Conservation (phyloP, 2,888 invertebrate genomes). For the Sminthurides aquaticus region DNA sequence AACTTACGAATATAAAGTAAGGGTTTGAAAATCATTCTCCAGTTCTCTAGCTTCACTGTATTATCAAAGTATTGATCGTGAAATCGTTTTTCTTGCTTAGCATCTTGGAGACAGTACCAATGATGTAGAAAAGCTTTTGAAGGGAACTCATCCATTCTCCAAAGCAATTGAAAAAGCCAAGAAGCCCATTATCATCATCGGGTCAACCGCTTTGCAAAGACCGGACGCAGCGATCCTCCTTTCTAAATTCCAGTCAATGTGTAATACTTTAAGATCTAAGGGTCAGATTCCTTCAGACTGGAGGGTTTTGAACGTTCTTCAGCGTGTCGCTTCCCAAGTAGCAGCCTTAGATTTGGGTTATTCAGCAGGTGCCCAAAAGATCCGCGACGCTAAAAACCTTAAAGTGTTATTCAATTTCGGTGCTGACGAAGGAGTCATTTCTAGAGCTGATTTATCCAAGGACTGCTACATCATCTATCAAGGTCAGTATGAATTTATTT, state of each 20-base stretch:
- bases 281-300: slow-evolving; percentile 51
- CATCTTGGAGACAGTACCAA: slow-evolving; percentile 76
- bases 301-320: slow-evolving; percentile 87
- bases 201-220: slow-evolving; percentile 71
- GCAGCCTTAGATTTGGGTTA: slow-evolving; percentile 95
- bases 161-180: slow-evolving; percentile 67
- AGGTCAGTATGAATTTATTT: no score
- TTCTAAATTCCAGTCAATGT: slow-evolving; percentile 65
- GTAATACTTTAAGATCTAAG: slow-evolving; percentile 47
- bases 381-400: slow-evolving; percentile 56
- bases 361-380: slow-evolving; percentile 60
- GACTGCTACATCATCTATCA: slow-evolving; percentile 83
- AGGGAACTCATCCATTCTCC: slow-evolving; percentile 62
- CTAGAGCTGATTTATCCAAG: slow-evolving; percentile 66
- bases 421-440: slow-evolving; percentile 80
- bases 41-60: background rate
- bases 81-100: slow-evolving; percentile 48
- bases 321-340: slow-evolving; percentile 84
- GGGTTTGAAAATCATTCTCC: background rate
- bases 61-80: no score
- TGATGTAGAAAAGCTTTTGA: slow-evolving; percentile 64
- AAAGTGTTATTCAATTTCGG: slow-evolving; percentile 82
- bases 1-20: slow-evolving; percentile 77
- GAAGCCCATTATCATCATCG: slow-evolving; percentile 83
- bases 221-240: slow-evolving; percentile 70